A percentile compares a stretch with the other conserved stretches of the same genome.
phyloP scores from a whole-genome alignment of 2,888 invertebrate species.

The Embidobia sp. region DNA sequence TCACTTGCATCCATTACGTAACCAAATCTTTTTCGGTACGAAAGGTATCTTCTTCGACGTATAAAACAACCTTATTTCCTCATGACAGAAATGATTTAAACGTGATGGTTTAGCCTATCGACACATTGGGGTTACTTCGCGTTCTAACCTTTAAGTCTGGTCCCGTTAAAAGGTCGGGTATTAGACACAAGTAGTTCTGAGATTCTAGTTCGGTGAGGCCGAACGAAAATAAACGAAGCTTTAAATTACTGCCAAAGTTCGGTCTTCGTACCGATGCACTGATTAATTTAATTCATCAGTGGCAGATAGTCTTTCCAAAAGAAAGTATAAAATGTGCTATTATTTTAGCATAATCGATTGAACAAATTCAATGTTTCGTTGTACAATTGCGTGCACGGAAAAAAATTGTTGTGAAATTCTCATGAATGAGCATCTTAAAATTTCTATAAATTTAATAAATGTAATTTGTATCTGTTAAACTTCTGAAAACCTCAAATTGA shows the following conservation, averaged over 20 bases:
- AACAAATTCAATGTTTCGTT: constrained; percentile 24
- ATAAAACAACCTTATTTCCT: constrained; percentile 53
- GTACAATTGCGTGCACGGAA: neutral
- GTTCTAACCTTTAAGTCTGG: constrained; percentile 64
- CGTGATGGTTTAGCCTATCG: constrained; percentile 51
- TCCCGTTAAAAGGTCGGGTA: constrained; percentile 70
- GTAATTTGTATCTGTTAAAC: too few relatives aligned
- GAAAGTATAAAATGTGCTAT: constrained; percentile 25
- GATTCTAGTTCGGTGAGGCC: constrained; percentile 59
- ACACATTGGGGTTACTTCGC: constrained; percentile 62
- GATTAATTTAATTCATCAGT: constrained; percentile 39
- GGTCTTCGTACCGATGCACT: constrained; percentile 30
- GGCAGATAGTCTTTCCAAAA: constrained; percentile 15
- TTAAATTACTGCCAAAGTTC: constrained; percentile 56
- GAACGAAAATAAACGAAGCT: constrained; percentile 63
- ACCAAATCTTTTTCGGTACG: constrained; percentile 18
- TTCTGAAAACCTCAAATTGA: too few relatives aligned
- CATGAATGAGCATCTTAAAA: too few relatives aligned
- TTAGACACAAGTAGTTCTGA: constrained; percentile 67
- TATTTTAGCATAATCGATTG: constrained; percentile 32
- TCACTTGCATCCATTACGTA: constrained; percentile 11
- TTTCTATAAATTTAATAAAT: too few relatives aligned
- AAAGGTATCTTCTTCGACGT: constrained; percentile 11
- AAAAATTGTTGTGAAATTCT: neutral
- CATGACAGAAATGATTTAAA: constrained; percentile 55